These are phyloP conservation scores for Marronus borbonicus DNA, from an alignment of 2,888 invertebrate genomes.

Conservation along the genomic window DNA sequence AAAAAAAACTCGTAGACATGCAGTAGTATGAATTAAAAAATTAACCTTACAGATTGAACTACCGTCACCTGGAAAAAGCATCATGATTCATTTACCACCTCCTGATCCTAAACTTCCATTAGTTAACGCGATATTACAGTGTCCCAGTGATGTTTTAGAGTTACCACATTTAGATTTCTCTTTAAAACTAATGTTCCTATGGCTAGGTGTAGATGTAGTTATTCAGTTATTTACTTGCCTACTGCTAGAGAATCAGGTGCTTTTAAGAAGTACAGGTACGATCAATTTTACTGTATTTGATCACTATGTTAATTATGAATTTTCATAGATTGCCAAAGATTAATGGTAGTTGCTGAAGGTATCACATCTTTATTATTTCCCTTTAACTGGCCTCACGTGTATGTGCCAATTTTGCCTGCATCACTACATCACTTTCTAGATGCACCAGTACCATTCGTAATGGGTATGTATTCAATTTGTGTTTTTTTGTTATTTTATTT, in stretches of 20 bases:
- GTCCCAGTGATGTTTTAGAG: conserved; percentile 85
- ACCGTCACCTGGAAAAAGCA: conserved; percentile 90
- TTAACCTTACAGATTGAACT: conserved; percentile 70
- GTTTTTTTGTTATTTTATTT: too few species aligned
- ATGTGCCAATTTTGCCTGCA: conserved; percentile 97
- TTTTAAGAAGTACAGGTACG: conserved; percentile 91
- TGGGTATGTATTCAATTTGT: conserved; percentile 77
- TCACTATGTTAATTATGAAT: conserved; percentile 23
- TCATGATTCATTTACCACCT: conserved; percentile 83
- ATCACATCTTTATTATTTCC: conserved; percentile 92
- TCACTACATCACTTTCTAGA: conserved; percentile 96
- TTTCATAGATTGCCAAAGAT: conserved; percentile 88
- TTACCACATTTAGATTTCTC: conserved; percentile 96
- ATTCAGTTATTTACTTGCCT: conserved; percentile 96
- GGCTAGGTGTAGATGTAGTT: conserved; percentile 93
- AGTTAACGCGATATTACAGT: conserved; percentile 80
- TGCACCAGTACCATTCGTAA: conserved; percentile 99
- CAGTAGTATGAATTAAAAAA: conserved; percentile 16
- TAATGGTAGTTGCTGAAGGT: conserved; percentile 98
- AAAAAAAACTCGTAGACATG: conserved; percentile 67
- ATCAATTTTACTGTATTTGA: conserved; percentile 18
- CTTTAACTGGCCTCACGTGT: conserved; percentile 98
- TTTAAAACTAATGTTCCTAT: conserved; percentile 87
- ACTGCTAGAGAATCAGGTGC: conserved; percentile 95
- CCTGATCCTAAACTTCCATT: conserved; percentile 80